Evolutionary conservation across 2,797 vertebrate genomes (phyloP), one percentile per base, ranked within the genome.

Genomic region (Smutsia temminckii): DNA sequence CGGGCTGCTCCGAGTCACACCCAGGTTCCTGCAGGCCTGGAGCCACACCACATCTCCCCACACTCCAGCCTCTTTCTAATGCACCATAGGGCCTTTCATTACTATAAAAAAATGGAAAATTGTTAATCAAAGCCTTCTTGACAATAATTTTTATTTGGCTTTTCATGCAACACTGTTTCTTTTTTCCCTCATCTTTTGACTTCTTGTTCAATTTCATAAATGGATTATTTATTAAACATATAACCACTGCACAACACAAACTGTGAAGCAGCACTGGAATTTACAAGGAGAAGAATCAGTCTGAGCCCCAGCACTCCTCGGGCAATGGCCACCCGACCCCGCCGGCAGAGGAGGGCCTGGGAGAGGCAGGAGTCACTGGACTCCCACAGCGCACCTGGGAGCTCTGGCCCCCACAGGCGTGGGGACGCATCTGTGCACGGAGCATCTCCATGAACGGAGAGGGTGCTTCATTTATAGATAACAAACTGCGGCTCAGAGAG

Each of bases 171-270:
- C 20, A 53, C 1, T 7, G 3, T 23, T 32, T 69, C 5, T 11
- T 42, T 46, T 88, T 37, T 59, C 16, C 0, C 27, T 74, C 4
- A 8, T 63, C 37, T 37, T 64, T 34, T 29, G 64, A 72, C 20
- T 46, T 57, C 69, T 78, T 29, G 32, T 17, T 83, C 68, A n/a
- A 59, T 51, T 66, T 96, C 63, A 77, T 83, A 83, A 93, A 66
- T 34, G 25, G 85, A 53, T 89, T 51, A 40, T 37, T 91, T 85
- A 32, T 32, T 77, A 63, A 81, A 94, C 94, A 89, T 87, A 55
- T 51, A 89, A 53, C 49, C 14, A 40, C 16, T 18, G 16, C 7
- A 8, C 51, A 40, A 25, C 29, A 13, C 23, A 61, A 77, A 53
- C n/a, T 68, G 51, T 0, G 14, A 93, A 91, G 81, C 2, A 37